Evolutionary conservation across 1,140 invertebrate species (phyloP).

Genomic region (Drosophila pallidifrons): DNA sequence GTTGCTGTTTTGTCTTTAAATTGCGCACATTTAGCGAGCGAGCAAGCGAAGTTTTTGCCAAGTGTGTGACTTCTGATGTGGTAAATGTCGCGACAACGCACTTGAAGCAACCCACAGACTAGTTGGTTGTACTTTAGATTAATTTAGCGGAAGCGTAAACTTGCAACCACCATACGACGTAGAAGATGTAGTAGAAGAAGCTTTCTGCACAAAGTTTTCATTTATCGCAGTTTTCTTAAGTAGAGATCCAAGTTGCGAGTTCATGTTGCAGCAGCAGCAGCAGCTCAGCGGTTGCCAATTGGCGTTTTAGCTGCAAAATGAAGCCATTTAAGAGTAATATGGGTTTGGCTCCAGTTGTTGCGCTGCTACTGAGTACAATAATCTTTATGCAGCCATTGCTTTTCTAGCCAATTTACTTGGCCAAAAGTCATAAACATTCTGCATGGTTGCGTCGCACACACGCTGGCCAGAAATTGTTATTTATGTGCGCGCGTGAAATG

Average conservation of each 20-base stretch:
- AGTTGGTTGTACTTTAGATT: conserved; percentile 62
- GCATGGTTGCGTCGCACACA: conserved; percentile 43
- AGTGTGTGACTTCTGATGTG: conserved; percentile 53
- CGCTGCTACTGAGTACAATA: conserved; percentile 23
- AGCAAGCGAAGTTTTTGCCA: conserved; percentile 24
- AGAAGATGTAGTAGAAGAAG: not conserved
- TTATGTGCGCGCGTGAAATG: conserved; percentile 80
- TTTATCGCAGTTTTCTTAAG: conserved; percentile 47
- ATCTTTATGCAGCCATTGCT: conserved; percentile 45
- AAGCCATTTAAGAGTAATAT: conserved; percentile 67
- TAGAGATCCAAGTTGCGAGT: conserved; percentile 11
- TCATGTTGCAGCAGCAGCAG: conserved; percentile 44
- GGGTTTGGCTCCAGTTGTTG: conserved; percentile 17
- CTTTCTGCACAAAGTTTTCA: conserved; percentile 53
- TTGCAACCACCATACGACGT: conserved; percentile 29
- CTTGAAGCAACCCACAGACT: conserved; percentile 20
- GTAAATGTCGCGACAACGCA: conserved; percentile 42
- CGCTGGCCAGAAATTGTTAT: conserved; percentile 67
- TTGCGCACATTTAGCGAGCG: conserved; percentile 51
- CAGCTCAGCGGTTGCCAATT: conserved; percentile 66
- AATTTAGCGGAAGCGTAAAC: conserved; percentile 76
- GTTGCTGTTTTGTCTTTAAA: conserved; percentile 58
- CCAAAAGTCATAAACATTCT: conserved; percentile 75
- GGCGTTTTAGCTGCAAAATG: conserved; percentile 67
- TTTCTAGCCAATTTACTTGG: conserved; percentile 60